A percentile compares a stretch with the other conserved stretches of the same genome.
phyloP scores from a whole-genome alignment of 2,797 vertebrate genomes.

The Gymnocypris eckloni region DNA sequence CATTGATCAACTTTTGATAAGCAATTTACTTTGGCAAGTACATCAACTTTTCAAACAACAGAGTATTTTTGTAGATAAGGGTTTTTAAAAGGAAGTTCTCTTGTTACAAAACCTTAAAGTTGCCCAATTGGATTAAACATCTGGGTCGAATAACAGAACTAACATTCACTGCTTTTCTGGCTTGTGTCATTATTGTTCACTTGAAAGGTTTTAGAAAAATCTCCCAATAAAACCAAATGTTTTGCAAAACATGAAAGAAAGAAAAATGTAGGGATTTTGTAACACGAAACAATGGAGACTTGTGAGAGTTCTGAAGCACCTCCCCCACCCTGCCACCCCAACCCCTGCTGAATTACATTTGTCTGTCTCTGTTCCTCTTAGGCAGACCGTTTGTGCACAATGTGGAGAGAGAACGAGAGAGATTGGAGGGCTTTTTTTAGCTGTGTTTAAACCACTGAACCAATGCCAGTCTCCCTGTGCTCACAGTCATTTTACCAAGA shows the following conservation, averaged over 20 bases:
- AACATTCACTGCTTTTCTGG: not conserved
- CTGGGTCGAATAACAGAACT: not conserved
- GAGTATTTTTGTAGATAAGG: not conserved
- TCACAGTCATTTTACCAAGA: not conserved
- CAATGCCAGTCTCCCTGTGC: not conserved
- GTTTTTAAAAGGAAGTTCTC: not conserved
- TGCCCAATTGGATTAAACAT: not conserved
- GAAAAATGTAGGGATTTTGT: not conserved
- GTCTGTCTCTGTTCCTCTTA: slow-evolving; percentile 18
- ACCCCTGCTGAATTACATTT: slow-evolving; percentile 18
- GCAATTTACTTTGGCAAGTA: not conserved
- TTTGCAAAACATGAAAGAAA: not conserved
- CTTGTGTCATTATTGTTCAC: not conserved
- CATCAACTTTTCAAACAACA: not conserved
- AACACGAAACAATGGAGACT: slow-evolving; percentile 16
- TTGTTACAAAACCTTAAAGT: not conserved
- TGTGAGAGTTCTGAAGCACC: not conserved
- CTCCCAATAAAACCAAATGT: not conserved
- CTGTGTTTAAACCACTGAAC: slow-evolving; percentile 5
- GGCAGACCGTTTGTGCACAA: not conserved
- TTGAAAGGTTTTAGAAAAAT: not conserved
- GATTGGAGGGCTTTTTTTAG: slow-evolving; percentile 31
- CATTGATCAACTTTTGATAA: not conserved
- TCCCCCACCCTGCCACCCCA: not conserved
- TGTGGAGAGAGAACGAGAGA: not conserved